These are phyloP conservation scores for Malurus alboscapulatus DNA, from an alignment of 2,113 vertebrate species.

Conservation along the genomic window DNA sequence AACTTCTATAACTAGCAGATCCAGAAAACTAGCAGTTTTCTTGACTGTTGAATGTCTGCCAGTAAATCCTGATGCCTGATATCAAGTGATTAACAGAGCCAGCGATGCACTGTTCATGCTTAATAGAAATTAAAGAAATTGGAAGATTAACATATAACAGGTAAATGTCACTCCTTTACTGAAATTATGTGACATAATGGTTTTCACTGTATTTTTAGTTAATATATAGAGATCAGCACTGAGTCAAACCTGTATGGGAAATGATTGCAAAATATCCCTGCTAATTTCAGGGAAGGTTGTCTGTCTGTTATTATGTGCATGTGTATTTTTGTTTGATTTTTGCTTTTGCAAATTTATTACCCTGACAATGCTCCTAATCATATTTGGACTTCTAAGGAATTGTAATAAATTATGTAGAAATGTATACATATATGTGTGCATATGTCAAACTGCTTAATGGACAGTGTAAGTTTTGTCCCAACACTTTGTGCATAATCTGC, in stretches of 20 bases:
- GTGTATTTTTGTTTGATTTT: background rate
- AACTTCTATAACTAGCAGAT: slow-evolving; percentile 22
- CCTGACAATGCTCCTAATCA: background rate
- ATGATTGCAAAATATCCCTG: background rate
- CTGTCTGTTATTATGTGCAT: background rate
- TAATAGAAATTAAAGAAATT: background rate
- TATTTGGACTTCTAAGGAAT: slow-evolving; percentile 16
- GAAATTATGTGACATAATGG: background rate
- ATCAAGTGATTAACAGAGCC: background rate
- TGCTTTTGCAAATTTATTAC: background rate
- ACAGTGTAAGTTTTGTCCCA: background rate
- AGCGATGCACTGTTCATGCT: background rate
- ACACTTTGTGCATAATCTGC: slow-evolving; percentile 5
- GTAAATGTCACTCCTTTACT: background rate
- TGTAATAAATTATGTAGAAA: slow-evolving; percentile 24
- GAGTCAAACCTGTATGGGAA: background rate
- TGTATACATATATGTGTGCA: background rate
- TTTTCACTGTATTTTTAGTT: background rate
- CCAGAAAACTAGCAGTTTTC: background rate
- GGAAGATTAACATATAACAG: background rate
- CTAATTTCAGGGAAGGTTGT: background rate
- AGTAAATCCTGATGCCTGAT: slow-evolving; percentile 9
- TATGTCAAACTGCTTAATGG: slow-evolving; percentile 3
- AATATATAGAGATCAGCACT: background rate
- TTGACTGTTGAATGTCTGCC: slow-evolving; percentile 13